Evolutionary conservation across 1,140 invertebrate species (phyloP), one percentile per base, ranked within the genome.

Genomic region (Drosophila aff.): DNA sequence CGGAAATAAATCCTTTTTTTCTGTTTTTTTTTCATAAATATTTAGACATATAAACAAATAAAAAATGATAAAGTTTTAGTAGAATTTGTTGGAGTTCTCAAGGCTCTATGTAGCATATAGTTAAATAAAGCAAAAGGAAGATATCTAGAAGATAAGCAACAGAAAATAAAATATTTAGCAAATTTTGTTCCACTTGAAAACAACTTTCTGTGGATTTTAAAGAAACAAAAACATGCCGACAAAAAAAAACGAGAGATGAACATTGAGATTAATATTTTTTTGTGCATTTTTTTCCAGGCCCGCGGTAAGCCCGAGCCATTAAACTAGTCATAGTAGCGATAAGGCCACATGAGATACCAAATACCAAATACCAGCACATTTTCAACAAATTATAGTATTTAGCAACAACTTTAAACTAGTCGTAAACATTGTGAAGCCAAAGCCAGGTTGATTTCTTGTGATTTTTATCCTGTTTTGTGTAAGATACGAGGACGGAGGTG

Each of bases 81-180:
- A 89, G 85, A 89, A 89, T 90, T 89, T 85, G 78, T 91, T 90
- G 74, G 61, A 66, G 68, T 41, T 78, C 57, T 58, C 31, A 23
- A 61, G 41, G 44, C 46, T 46, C 65, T 49, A 46, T 3, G 41
- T 50, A 49, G 74, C 44, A 4, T 9, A 21, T 62, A 81, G 50
- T 23, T 64, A 81, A 69, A 60, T 78, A 36, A 31, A 52, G 18
- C n/a, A 31, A 62, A 41, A 43, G 23, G 5, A 47, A 53, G 15
- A 21, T 41, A 52, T 53, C 28, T 72, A 66, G 40, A 4, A 38
- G 10, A 11, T 62, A 66, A 57, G 38, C 21, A 18, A 31, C 5
- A 0, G 16, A 23, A 31, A 36, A 21, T 43, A 13, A 62, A 62
- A 38, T 44, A 67, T 26, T 77, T 82, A 82, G 80, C 81, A 62